Base-by-base conservation (phyloP, 2,888 invertebrate species). In the Napeogenes sylphis region DNA sequence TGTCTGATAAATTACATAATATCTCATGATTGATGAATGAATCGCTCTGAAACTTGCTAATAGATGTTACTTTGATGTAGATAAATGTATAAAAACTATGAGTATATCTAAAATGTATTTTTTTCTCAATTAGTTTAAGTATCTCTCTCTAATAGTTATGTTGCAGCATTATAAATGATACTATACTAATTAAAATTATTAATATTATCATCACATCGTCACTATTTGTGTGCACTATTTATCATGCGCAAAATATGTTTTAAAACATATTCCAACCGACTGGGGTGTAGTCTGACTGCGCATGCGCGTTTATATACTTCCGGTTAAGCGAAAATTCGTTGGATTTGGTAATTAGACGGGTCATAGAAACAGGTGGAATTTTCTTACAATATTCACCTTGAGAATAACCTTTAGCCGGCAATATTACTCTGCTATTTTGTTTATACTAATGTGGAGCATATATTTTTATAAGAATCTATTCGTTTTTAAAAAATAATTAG, bases 241-340 rank as follows among this genome's bases (percentile, higher is more conserved):
- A 30, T 30, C 21, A 51, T 51, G 51, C 30, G 51, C 51, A 51
- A 51, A 51, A 10, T 10, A 21, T 30, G 4, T n/a, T 30, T 51
- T 30, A n/a, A 10, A 30, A 51, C 12, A 42, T 42, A 51, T 51
- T 51, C 30, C 51, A 51, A 30, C 4, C 14, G 51, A 30, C 51
- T 3, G 51, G 51, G 51, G 51, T 51, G 51, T 51, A 51, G 30
- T 30, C 51, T 51, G 42, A 42, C 10, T 42, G 51, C 51, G 30
- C 51, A 21, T 51, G 51, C 51, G 51, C 51, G 30, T 5, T 51
- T 6, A 30, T 30, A 30, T 30, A 30, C 51, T 51, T 51, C 30
- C 51, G 51, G 21, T 51, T 30, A 51, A 21, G 51, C 21, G 10
- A 51, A 21, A 51, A 21, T 51, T 21, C 10, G 30, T 30, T 30